Evolutionary conservation across 1,140 invertebrate genomes (phyloP), one percentile per base, ranked within the genome.

Genomic region (Pseudobourletiella spinata): DNA sequence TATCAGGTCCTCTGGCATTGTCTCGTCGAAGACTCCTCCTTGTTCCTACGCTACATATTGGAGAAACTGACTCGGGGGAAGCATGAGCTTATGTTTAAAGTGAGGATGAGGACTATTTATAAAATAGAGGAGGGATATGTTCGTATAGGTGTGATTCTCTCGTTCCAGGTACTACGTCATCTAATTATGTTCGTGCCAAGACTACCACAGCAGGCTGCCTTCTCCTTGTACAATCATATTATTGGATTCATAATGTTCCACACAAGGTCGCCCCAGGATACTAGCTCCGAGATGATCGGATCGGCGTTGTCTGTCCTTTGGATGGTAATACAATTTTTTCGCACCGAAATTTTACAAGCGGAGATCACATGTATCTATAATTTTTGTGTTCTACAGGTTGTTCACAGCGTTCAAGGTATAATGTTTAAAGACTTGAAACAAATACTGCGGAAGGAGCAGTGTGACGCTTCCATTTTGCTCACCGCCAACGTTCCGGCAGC

Each of bases 171-270:
- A 15, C 74, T 99, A 4, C 79, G 95, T 3, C 93, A 96, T 71
- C 78, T 99, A 1, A 89, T 99, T 20, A 81, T 94, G 59, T 95
- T 94, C 74, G 88, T 98, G 59, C 89, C 90, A 2, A 85, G 91
- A 59, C 75, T 99, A 32, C 96, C 96, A 0, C 91, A 96, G 65
- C 95, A 99, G 76, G 95, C 95, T 4, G 96, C 96, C 1, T 98
- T 97, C 77, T 89, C 92, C n/a, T 75, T 99, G 0, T 97, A 98
- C 75, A 99, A 99, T 80, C 98, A 98, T 70, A 88, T 99, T 64
- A 97, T 99, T 72, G 97, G 97, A 18, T 99, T 97, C 73, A 89
- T 99, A 1, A 99, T 99, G 95, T 98, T 97, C 77, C 98, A 98
- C 73, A 94, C 98, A 0, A 77, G 97, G 56, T 87, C 91, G 11